These are phyloP conservation scores for Crocidura indochinensis DNA, from an alignment of 2,797 vertebrate species.

Conservation along the genomic window DNA sequence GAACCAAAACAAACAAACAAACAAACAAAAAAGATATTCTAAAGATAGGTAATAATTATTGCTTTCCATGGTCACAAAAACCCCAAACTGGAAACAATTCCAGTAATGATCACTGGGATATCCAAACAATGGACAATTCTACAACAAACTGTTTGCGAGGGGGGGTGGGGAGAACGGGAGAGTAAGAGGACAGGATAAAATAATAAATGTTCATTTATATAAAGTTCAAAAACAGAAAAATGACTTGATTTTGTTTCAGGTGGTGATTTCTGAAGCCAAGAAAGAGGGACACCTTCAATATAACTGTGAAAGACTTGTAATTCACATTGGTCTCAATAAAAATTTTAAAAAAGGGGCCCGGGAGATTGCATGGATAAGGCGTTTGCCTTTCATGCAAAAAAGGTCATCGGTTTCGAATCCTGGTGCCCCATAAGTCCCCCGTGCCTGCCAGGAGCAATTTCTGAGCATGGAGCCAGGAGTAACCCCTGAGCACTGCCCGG, in stretches of 20 bases:
- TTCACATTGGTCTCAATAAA: too few species aligned
- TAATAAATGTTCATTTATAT: conserved; percentile 46
- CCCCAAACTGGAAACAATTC: not conserved
- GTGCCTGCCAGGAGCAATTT: too few species aligned
- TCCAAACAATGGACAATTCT: not conserved
- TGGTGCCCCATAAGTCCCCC: too few species aligned
- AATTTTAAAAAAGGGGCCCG: too few species aligned
- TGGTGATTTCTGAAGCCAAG: conserved; percentile 8
- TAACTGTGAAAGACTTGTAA: too few species aligned
- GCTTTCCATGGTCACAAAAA: not conserved
- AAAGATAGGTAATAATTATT: conserved; percentile 14
- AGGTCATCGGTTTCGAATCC: too few species aligned
- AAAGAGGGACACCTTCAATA: not conserved
- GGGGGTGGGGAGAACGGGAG: not conserved
- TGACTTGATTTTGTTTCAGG: conserved; percentile 43
- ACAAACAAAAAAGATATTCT: conserved; percentile 40
- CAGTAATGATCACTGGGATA: not conserved
- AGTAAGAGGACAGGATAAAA: conserved; percentile 3
- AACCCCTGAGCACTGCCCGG: too few species aligned
- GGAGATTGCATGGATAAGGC: too few species aligned
- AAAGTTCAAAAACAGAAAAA: conserved; percentile 21
- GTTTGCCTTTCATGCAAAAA: too few species aligned
- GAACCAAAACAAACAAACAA: not conserved
- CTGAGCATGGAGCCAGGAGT: too few species aligned
- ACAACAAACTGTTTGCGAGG: not conserved